Evolutionary conservation across 2,113 vertebrate genomes (phyloP), one percentile per base, ranked within the genome.

Genomic region (Ammodytes marinus): DNA sequence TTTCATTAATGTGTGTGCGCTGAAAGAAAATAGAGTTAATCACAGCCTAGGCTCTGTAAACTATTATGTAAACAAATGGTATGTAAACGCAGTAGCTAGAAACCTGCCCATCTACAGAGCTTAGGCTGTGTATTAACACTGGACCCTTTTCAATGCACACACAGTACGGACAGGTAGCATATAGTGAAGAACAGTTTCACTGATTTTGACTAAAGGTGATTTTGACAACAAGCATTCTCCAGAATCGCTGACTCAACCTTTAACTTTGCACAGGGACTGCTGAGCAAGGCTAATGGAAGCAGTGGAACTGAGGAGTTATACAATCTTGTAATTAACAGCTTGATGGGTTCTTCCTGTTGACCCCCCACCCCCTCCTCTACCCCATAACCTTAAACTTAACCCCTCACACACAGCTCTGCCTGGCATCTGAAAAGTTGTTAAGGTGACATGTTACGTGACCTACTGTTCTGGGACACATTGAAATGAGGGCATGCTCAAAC

Each of bases 301-400:
- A 71, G 60, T 39, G 53, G 79, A 86, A 74, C 87, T 69, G 52
- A 82, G 39, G 52, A 80, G 67, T 83, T 90, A 82, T 89, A 87
- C 82, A 76, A 86, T 74, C 83, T 61, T 61, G 84, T 71, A 91
- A 88, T 87, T 73, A 83, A 88, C 61, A 69, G 72, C 79, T 72
- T 49, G 35, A 82, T 65, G 58, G 58, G 8, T 45, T 46, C 71
- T 81, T 65, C 64, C 83, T 83, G 74, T 88, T 52, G 75, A 52
- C 66, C 5, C 2, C 64, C 55, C 57, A 49, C 13, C 46, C 74
- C 10, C 45, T 8, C 57, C 54, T 43, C 57, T 15, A 35, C 17
- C 6, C 27, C 61, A 12, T 17, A 61, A 42, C 17, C 40, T 53
- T 27, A 19, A 35, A 17, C 54, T 17, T 69, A 69, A 57, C 37